Base-by-base conservation (phyloP, 2,888 invertebrate genomes). In the Chirona hameri region DNA sequence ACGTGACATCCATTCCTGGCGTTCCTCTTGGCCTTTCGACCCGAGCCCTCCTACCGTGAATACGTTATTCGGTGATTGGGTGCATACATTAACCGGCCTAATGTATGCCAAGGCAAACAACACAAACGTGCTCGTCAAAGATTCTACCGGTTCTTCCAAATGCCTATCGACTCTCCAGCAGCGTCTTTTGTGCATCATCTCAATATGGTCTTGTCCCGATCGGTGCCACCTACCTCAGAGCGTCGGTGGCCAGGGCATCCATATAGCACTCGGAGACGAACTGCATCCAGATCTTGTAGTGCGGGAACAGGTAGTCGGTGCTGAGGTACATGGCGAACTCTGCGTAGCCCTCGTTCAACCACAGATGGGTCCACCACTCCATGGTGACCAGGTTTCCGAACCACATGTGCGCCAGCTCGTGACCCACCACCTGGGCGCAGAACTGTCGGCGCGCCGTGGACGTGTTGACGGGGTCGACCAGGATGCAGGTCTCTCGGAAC, bases 311-410 rank as follows among this genome's bases (percentile, higher is more conserved):
- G 88, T 94, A 93, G 87, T 95, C 94, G 0, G 97, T 95, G 89
- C 98, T 97, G 10, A 98, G 91, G 87, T 95, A 98, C 88, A 98
- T 97, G 79, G 97, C 95, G 90, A 98, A 99, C 0, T 96, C 94
- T 0, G 98, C 98, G 89, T 96, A 97, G 4, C 97, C 98, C 88
- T 98, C 98, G 88, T 98, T 98, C 60, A 98, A 89, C 98, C 98
- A 98, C 57, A 96, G 89, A 89, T 98, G 95, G 2, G 96, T 97
- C 97, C 97, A 98, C 97, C 97, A 97, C 88, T 97, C 96, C 97
- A 98, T 98, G 46, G 98, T 98, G 1, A 98, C 98, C 80, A 98
- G 91, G 88, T 98, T 98, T 14, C 98, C 99, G 89, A 99, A 99
- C 98, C 99, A 99, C 88, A 98, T 97, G 88, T 98, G 98, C 5